Conservation (phyloP, 2,888 invertebrate species). For the Idaea straminata region DNA sequence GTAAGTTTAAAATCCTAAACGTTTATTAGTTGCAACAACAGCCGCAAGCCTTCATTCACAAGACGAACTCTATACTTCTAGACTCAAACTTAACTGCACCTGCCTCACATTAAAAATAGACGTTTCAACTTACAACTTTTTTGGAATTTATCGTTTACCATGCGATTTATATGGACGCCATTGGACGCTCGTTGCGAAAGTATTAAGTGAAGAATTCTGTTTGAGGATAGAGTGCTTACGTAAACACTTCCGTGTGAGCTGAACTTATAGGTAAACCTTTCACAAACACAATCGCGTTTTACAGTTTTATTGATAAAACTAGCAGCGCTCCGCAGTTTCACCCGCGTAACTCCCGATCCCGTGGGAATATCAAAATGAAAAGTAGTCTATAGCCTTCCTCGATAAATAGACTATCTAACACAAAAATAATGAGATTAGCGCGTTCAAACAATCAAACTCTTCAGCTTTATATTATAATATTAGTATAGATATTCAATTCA, state of each 20-base stretch:
- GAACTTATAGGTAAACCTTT: neutral
- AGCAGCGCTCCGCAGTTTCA: too few species aligned
- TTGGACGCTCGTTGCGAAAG: neutral
- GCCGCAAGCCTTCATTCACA: neutral
- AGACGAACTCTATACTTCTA: neutral
- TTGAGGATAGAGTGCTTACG: neutral
- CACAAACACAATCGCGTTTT: neutral
- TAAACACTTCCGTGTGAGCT: neutral
- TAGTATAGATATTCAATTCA: too few species aligned
- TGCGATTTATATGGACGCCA: neutral
- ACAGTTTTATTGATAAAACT: too few species aligned
- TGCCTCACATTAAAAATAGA: neutral
- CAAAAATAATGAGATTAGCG: too few species aligned
- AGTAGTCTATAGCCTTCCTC: too few species aligned
- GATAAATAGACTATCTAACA: too few species aligned
- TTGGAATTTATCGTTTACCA: neutral
- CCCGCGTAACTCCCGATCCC: too few species aligned
- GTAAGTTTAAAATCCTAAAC: too few species aligned
- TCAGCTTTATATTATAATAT: too few species aligned
- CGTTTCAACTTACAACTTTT: neutral
- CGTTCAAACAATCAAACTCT: too few species aligned
- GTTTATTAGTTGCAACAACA: too few species aligned
- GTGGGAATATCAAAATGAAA: too few species aligned
- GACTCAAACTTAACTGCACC: slow-evolving; percentile 1
- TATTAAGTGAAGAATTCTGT: neutral